Conservation (phyloP, 2,113 vertebrate species). For the Chascanopsetta lugubris region DNA sequence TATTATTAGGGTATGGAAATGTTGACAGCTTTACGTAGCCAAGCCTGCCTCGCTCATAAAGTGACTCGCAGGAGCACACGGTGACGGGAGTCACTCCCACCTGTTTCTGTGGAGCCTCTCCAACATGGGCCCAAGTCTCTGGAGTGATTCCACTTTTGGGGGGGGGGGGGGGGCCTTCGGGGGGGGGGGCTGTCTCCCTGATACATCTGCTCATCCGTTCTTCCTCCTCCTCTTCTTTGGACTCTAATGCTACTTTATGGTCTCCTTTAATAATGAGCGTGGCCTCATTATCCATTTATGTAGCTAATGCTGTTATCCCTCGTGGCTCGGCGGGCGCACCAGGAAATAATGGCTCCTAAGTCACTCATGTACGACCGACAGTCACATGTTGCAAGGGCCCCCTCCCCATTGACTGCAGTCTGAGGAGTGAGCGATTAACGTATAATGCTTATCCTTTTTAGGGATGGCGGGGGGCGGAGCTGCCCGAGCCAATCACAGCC, state of each 20-base stretch:
- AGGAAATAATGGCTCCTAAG: conserved; percentile 48
- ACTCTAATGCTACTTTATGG: conserved; percentile 35
- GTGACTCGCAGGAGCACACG: conserved; percentile 24
- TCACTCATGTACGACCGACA: conserved; percentile 30
- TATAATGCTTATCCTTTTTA: background rate
- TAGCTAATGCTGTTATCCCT: conserved; percentile 41
- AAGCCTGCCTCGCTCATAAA: conserved; percentile 23
- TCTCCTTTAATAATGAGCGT: conserved; percentile 34
- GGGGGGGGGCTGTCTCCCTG: conserved; percentile 11
- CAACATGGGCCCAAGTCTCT: conserved; percentile 16
- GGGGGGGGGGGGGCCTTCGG: background rate
- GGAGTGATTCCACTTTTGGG: conserved; percentile 24
- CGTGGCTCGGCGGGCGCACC: conserved; percentile 39
- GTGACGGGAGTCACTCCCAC: conserved; percentile 48
- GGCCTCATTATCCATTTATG: conserved; percentile 63
- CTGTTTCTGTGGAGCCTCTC: conserved; percentile 40
- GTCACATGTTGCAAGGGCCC: background rate
- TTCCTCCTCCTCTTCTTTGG: conserved; percentile 18
- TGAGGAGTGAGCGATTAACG: background rate
- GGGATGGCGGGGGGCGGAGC: too few species aligned
- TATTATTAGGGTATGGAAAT: conserved; percentile 70
- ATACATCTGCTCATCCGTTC: conserved; percentile 27
- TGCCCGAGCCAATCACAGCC: too few species aligned
- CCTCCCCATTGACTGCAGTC: background rate
- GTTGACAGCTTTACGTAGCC: conserved; percentile 58